Base-by-base conservation (phyloP, 1,140 invertebrate species). In the Pseudomyrmex flavicornis region DNA sequence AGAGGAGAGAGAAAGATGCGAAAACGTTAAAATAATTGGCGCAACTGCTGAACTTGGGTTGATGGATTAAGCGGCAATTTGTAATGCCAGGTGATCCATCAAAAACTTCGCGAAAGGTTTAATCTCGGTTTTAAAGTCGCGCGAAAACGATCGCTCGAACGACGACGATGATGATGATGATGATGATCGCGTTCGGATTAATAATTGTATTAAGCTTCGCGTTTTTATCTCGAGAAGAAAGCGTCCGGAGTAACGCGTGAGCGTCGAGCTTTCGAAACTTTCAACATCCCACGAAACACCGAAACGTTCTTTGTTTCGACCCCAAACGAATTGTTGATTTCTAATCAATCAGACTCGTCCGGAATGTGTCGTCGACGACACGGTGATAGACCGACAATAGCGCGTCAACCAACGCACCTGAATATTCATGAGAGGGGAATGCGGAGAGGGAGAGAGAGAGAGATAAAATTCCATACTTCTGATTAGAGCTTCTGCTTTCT, bases 401-500 rank as follows among this genome's bases (percentile, higher is more conserved):
- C 83, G 52, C 75, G 83, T 79, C 13, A 13, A 46, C 13, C 13
- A 3, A 20, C 44, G 58, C 83, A 77, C 65, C 82, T 73, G 91
- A 91, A 91, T 91, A 91, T 91, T 90, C 91, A 91, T 91, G 90
- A 91, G 85, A 44, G 20, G 63, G 22, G 26, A 10, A 79, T 15
- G 52, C 65, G 63, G 12, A 62, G 65, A 35, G 80, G 87, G 88
- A 91, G 85, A 84, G 90, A 87, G 90, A 87, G 80, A 85, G 65
- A 83, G 62, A 82, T 90, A 91, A 91, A 90, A 89, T 91, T 90
- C 90, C 87, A 77, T 54, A 35, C 35, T 35, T 35, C 35, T 35
- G 35, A 35, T 35, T 35, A 35, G 35, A 35, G 35, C 35, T 35
- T 35, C 35, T 35, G 35, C 7, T 7, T 7, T 35, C 35, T 35